Evolutionary conservation across 2,888 invertebrate genomes (phyloP), one percentile per base, ranked within the genome.

Genomic region (Lacanobia oleracea): DNA sequence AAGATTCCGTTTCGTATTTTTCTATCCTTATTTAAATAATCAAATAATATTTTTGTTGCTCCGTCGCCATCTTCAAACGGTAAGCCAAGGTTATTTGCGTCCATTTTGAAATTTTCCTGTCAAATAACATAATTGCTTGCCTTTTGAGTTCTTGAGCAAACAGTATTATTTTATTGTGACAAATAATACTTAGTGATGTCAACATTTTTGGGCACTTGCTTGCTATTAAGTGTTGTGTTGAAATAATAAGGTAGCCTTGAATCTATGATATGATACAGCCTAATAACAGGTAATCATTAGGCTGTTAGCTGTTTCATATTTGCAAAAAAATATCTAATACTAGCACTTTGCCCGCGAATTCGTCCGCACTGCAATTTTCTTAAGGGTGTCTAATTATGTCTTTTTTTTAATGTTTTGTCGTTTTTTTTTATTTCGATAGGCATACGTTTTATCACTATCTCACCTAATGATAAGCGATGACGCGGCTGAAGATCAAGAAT

Each of bases 131-230:
- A 63, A 64, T 61, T 64, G 51, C 45, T 33, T 37, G 18, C 27
- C 18, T 70, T 70, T 61, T 68, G 45, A 53, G 65, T 51, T 50
- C 16, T 75, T 80, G n/a, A 59, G 48, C 53, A 75, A 51, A 76
- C 14, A 37, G 10, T 40, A 45, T 71, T 71, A 63, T 76, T n/a
- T 66, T 71, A 56, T 73, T 63, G 27, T 37, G 48, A 43, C 33
- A 53, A 66, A 60, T 18, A n/a, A 27, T 48, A 63, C 21, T 48
- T 54, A 7, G 23, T 3, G 7, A 43, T 56, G 48, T 23, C 75
- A 67, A 37, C 3, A 37, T 27, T 56, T 66, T 75, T 48, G 23
- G 40, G 16, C 18, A 51, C 7, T 37, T 48, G 8, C 14, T 23
- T 21, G 21, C 9, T 43, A 43, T 21, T 40, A 14, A 27, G 0